These are phyloP conservation scores for Leptoteleia sp. DNA, from an alignment of 1,140 invertebrate genomes.

Conservation along the genomic window DNA sequence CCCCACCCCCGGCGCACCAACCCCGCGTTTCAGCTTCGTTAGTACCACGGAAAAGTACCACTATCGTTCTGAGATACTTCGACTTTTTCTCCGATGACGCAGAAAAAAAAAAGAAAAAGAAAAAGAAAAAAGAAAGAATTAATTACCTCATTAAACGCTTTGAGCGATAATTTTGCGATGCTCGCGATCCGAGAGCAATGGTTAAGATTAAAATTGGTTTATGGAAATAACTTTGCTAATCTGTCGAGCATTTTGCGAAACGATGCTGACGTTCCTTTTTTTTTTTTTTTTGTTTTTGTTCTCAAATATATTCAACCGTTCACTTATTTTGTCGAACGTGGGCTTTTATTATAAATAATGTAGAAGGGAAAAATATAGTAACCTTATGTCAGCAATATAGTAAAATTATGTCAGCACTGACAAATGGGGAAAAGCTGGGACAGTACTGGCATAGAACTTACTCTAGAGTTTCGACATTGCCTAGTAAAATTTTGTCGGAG, in stretches of 20 bases:
- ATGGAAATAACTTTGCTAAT: constrained; percentile 42
- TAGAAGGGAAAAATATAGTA: no score
- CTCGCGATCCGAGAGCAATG: constrained; percentile 20
- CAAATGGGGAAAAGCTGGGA: no score
- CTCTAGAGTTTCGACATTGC: no score
- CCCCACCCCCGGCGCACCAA: background rate
- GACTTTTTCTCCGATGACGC: constrained; percentile 50
- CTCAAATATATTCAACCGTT: background rate
- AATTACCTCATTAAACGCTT: constrained; percentile 48
- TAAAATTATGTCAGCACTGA: no score
- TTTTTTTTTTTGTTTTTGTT: no score
- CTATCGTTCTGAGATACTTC: constrained; percentile 47
- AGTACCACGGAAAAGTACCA: constrained; percentile 36
- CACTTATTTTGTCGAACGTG: no score
- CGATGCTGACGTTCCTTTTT: background rate
- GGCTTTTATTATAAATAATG: no score
- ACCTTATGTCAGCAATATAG: no score
- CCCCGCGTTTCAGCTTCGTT: constrained; percentile 44
- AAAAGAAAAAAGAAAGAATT: no score
- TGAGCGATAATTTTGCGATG: constrained; percentile 41
- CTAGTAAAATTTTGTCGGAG: no score
- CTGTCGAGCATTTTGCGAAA: constrained; percentile 20
- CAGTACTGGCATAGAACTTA: no score
- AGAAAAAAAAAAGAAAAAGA: constrained; percentile 52
- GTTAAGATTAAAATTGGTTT: constrained; percentile 38